Base-by-base conservation (phyloP, 2,797 vertebrate species). In the Sebastes umbrosus region DNA sequence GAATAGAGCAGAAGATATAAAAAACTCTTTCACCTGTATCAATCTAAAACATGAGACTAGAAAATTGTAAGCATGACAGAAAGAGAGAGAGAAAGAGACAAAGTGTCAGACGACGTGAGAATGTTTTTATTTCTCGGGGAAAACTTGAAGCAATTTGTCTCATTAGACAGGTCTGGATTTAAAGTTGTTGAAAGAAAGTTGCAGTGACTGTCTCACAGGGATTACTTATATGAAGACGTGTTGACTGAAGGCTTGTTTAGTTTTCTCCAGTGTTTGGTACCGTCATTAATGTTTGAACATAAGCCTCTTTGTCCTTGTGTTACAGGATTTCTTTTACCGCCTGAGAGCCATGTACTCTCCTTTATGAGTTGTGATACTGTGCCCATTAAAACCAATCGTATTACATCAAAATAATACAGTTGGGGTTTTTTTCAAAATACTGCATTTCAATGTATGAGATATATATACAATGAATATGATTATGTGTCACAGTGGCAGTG, bases 141-240 rank as follows among this genome's bases (percentile, higher is more conserved):
- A 77, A 84, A 83, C 75, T 39, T 75, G 22, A 59, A 73, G 46
- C 76, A 73, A 72, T 88, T 86, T 87, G 80, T 90, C 75, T 88
- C 77, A 87, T 90, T 89, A 88, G 80, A 83, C 79, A 69, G 77
- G 73, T 54, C 77, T 75, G 84, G 73, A 84, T 88, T 81, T 85
- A 84, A 82, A 86, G 34, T 75, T 82, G 84, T 57, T 83, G 81
- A 90, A 77, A 74, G 79, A 79, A 68, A 58, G 70, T 75, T 88
- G 84, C 72, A 71, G 54, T 14, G 75, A 72, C 50, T 10, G 82
- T 83, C 85, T 87, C 82, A 52, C 8, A 78, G 82, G 84, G 79
- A 87, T 86, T 87, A 78, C 70, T 83, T 82, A 69, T 77, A 82
- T 82, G 73, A 63, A 74, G 36, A 86, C 2, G 46, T 85, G 83